Evolutionary conservation across 2,113 vertebrate species (phyloP), one percentile per base, ranked within the genome.

Genomic region (Plestiodon gilberti): DNA sequence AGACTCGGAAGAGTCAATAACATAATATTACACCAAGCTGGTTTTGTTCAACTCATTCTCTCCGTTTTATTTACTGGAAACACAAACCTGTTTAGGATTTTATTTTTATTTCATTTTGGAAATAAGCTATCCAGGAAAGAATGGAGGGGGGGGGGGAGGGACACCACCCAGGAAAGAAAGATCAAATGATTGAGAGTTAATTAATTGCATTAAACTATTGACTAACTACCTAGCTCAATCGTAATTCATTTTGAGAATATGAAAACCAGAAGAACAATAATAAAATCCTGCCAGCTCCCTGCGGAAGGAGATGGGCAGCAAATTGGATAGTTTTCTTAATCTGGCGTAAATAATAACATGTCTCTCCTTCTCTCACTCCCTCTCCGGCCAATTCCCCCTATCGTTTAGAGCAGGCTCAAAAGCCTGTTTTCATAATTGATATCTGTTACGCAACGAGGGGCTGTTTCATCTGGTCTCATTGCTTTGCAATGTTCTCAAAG

Each of bases 321-420:
- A 97, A 97, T 97, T 96, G 97, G 96, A 97, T 97, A 96, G 95
- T 96, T 97, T 94, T 93, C 95, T 96, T 98, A 97, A 98, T 98
- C 97, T 98, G 97, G 97, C 96, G 96, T 97, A 97, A 98, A 97
- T 97, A 97, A 97, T 97, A 97, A 97, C 96, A 96, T 92, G 96
- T 90, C 96, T 95, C 95, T 94, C 52, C 38, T 13, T 8, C 59
- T 95, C 95, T 93, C 94, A 94, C 94, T 96, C 95, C 94, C 96
- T 96, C 95, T 92, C 92, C 93, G 95, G 96, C 95, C 95, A 92
- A 95, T 96, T 96, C 96, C 95, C 38, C 96, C 96, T 93, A 97
- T 96, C 97, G 96, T 97, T 97, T 97, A 97, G 96, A 96, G 96
- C 95, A 93, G 95, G 85, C 95, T 96, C 97, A 92, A 93, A 96